Base-by-base conservation (phyloP, 2,113 vertebrate genomes). In the Asarcornis scutulata region DNA sequence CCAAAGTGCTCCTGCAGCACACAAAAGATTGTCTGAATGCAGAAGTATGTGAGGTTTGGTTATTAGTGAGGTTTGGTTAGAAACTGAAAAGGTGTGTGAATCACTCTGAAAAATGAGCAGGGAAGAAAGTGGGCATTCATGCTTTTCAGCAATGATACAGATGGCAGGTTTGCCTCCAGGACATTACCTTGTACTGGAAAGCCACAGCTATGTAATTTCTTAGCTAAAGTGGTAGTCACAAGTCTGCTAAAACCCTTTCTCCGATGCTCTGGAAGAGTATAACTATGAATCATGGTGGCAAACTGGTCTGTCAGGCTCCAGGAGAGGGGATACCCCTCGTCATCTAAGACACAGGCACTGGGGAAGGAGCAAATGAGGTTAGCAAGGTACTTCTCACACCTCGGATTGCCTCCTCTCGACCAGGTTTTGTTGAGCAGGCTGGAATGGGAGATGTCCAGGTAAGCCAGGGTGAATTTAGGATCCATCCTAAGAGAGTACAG, bases 281-380 rank as follows among this genome's bases (percentile, higher is more conserved):
- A 97, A 58, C 82, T 16, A 32, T 95, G 97, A 86, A 97, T 97
- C 88, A 97, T 93, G 48, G 97, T 96, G 81, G 94, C 91, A 93
- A 97, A 97, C 88, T 97, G 97, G 60, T 98, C 96, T 52, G 93
- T 97, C 80, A 98, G 34, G 31, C 91, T 52, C 98, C 97, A 97
- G 69, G 97, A 98, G 40, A 97, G 22, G 0, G 96, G 96, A 21
- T 52, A 73, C 32, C 96, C 93, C 6, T 69, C 76, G 31, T 97
- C 95, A 53, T 97, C 96, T 25, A 83, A 95, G 88, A 98, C 73
- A 73, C 98, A 98, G 60, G 76, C 79, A 42, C 96, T 98, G 81
- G 95, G 97, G 95, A 98, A 97, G 94, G 96, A 96, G 91, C 78
- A n/a, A 88, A 97, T 95, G 67, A 96, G 97, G 32, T 44, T 93